Percentiles rank a stretch among this genome's conserved stretches.
These are phyloP conservation scores for Chelidonichthys spinosus DNA, from an alignment of 2,797 vertebrate genomes.

Conservation along the genomic window DNA sequence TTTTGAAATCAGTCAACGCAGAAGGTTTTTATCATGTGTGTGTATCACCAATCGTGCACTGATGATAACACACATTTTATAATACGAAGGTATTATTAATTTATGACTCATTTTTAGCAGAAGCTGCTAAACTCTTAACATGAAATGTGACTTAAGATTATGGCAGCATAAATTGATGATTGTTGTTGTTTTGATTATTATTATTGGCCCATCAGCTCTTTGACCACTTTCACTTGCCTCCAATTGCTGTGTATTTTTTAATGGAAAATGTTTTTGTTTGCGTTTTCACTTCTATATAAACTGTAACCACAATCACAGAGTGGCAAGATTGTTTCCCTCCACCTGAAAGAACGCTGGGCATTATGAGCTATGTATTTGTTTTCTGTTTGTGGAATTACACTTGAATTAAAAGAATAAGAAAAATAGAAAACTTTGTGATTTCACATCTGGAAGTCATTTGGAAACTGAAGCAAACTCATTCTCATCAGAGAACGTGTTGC, in stretches of 20 bases:
- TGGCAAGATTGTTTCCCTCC: slow-evolving; percentile 7
- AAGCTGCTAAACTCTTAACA: background rate
- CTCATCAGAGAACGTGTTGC: background rate
- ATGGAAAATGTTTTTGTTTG: background rate
- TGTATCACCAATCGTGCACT: slow-evolving; percentile 23
- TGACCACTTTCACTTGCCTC: slow-evolving; percentile 21
- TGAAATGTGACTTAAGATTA: background rate
- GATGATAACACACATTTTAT: background rate
- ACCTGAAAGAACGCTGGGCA: slow-evolving; percentile 13
- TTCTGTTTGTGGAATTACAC: slow-evolving; percentile 21
- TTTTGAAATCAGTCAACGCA: background rate
- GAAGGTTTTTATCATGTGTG: slow-evolving; percentile 6
- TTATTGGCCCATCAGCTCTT: slow-evolving; percentile 6
- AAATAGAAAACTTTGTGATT: background rate
- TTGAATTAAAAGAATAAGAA: slow-evolving; percentile 48
- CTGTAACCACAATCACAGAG: slow-evolving; percentile 21
- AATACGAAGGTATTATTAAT: background rate
- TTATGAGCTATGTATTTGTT: slow-evolving; percentile 16
- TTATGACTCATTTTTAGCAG: background rate
- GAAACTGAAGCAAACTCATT: background rate
- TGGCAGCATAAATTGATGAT: slow-evolving; percentile 2
- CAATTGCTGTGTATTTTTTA: slow-evolving; percentile 16
- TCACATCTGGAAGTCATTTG: background rate
- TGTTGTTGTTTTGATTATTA: background rate
- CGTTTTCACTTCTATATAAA: slow-evolving; percentile 1